A percentile compares a stretch with the other conserved stretches of the same genome.
phyloP scores from a whole-genome alignment of 2,888 invertebrate genomes.

The Phanerotoma sp. region DNA sequence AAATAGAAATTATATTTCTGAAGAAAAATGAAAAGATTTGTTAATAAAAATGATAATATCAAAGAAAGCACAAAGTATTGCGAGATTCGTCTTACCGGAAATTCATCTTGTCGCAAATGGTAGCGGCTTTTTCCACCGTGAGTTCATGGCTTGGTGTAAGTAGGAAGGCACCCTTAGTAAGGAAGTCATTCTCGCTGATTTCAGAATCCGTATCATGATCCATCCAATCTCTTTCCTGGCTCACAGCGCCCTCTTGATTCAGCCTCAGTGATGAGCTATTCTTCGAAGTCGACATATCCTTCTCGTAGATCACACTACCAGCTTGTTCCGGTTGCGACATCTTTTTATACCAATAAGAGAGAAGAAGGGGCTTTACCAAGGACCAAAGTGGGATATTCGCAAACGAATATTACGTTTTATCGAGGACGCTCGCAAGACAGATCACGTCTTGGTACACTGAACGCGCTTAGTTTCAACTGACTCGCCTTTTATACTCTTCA shows the following conservation, averaged over 20 bases:
- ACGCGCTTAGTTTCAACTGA: conserved; percentile 35
- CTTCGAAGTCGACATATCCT: conserved; percentile 53
- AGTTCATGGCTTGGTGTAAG: conserved; percentile 84
- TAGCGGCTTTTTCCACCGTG: conserved; percentile 81
- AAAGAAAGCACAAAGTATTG: not conserved
- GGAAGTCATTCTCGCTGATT: conserved; percentile 73
- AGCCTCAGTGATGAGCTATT: conserved; percentile 47
- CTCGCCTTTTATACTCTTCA: conserved; percentile 40
- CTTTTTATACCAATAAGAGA: conserved; percentile 45
- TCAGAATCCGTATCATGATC: conserved; percentile 76
- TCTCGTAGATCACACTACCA: conserved; percentile 47
- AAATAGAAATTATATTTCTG: no score
- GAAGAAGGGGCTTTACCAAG: conserved; percentile 13
- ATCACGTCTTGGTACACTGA: conserved; percentile 42
- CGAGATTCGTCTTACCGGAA: conserved; percentile 58
- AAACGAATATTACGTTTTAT: conserved; percentile 26
- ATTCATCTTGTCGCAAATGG: conserved; percentile 86
- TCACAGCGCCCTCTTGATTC: conserved; percentile 58
- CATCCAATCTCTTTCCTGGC: conserved; percentile 58
- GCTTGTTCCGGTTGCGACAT: conserved; percentile 47
- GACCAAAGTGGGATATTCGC: conserved; percentile 22
- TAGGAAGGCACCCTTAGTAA: conserved; percentile 80
- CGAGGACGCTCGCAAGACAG: conserved; percentile 31
- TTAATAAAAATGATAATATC: no score
- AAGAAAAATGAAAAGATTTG: not conserved